phyloP scores from a whole-genome alignment of 2,797 vertebrate species.

The Chelonia mydas region DNA sequence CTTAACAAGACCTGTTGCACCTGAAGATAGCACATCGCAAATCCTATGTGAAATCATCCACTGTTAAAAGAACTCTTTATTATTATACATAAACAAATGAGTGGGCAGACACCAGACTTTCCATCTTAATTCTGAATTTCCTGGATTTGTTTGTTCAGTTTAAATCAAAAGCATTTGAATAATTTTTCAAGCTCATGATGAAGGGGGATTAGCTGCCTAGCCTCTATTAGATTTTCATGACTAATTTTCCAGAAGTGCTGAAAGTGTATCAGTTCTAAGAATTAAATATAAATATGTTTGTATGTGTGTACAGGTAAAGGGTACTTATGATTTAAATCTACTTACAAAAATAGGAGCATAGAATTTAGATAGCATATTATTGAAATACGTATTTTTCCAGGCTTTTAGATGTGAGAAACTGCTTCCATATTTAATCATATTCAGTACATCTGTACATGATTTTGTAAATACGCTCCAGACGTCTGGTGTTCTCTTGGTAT shows the following conservation, averaged over 20 bases:
- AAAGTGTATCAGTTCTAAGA: neutral
- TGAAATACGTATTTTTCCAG: slow-evolving; percentile 53
- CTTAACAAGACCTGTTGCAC: neutral
- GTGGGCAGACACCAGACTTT: neutral
- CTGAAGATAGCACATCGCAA: slow-evolving; percentile 4
- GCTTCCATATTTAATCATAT: slow-evolving; percentile 38
- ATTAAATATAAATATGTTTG: slow-evolving; percentile 33
- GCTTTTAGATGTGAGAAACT: slow-evolving; percentile 44
- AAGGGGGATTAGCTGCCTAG: slow-evolving; percentile 52
- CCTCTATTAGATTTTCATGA: slow-evolving; percentile 29
- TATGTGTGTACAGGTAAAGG: neutral
- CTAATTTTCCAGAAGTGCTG: slow-evolving; percentile 13
- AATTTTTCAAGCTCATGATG: slow-evolving; percentile 40
- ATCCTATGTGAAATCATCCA: neutral
- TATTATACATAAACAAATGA: slow-evolving; percentile 7
- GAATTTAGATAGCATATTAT: slow-evolving; percentile 17
- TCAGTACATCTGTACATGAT: slow-evolving; percentile 60
- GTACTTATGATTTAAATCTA: slow-evolving; percentile 9
- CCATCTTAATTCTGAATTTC: slow-evolving; percentile 28
- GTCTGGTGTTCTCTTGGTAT: neutral
- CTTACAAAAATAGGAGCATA: slow-evolving; percentile 28
- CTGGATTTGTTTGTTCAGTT: neutral
- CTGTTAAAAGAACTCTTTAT: neutral
- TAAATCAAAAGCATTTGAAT: slow-evolving; percentile 29
- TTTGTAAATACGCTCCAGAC: slow-evolving; percentile 41